A percentile compares a stretch with the other conserved stretches of the same genome.
Evolutionary conservation across 2,888 invertebrate genomes (phyloP).

Genomic region (Perithous albicinctus): DNA sequence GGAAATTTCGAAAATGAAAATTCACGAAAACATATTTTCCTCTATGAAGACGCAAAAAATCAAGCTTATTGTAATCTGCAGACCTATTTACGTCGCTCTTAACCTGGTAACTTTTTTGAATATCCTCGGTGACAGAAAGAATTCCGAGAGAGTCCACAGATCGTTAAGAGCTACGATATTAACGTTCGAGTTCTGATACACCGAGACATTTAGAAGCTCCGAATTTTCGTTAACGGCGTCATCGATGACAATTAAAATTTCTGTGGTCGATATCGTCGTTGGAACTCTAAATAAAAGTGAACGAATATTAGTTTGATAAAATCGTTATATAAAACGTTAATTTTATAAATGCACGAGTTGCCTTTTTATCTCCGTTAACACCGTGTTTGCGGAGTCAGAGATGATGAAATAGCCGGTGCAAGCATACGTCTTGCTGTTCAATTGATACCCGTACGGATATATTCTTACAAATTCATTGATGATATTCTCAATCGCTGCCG

Average conservation of each 20-base stretch:
- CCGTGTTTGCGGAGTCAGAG: conserved; percentile 61
- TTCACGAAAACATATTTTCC: too few species aligned
- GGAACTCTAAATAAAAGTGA: conserved; percentile 73
- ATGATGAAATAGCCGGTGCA: conserved; percentile 76
- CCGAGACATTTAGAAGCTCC: conserved; percentile 64
- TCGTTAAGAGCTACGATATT: conserved; percentile 73
- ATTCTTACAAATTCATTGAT: conserved; percentile 72
- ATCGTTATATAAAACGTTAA: neutral
- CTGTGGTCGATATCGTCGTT: conserved; percentile 63
- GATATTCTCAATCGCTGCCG: conserved; percentile 62
- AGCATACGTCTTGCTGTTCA: conserved; percentile 60
- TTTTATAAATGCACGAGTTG: neutral
- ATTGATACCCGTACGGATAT: conserved; percentile 73
- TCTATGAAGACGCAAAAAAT: too few species aligned
- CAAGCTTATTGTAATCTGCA: too few species aligned
- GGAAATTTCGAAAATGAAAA: too few species aligned
- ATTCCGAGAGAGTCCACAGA: conserved; percentile 75
- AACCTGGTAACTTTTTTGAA: conserved; percentile 73
- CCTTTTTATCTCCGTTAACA: conserved; percentile 64
- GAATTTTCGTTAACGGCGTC: neutral
- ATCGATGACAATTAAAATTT: conserved; percentile 74
- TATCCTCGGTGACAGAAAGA: conserved; percentile 71
- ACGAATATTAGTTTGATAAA: neutral
- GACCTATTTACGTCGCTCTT: too few species aligned
- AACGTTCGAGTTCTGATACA: conserved; percentile 73